phyloP scores from a whole-genome alignment of 2,113 vertebrate genomes.

The Albula goreensis region DNA sequence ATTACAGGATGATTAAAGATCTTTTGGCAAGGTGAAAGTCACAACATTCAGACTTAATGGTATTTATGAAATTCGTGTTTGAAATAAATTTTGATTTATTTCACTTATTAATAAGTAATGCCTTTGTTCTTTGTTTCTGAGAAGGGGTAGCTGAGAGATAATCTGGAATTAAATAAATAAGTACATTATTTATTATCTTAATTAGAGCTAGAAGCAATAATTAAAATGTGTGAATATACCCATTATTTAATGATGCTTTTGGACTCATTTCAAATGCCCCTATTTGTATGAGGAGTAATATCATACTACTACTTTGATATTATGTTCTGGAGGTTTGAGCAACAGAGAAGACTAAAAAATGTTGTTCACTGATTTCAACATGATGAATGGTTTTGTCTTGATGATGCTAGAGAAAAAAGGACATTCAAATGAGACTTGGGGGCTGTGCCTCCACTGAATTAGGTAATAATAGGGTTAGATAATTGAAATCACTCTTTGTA shows the following conservation, averaged over 20 bases:
- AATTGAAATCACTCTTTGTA: background rate
- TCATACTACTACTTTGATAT: background rate
- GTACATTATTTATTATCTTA: conserved; percentile 16
- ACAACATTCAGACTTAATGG: conserved; percentile 57
- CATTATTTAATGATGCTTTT: conserved; percentile 14
- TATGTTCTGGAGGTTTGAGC: background rate
- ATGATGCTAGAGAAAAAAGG: background rate
- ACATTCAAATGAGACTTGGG: background rate
- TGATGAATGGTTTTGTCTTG: background rate
- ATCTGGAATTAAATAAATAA: conserved; percentile 51
- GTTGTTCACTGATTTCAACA: background rate
- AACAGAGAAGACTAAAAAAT: background rate
- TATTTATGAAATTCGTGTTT: conserved; percentile 77
- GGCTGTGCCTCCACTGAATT: background rate
- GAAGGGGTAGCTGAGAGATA: conserved; percentile 58
- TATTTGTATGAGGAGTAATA: background rate
- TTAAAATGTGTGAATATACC: conserved; percentile 29
- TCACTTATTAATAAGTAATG: conserved; percentile 72
- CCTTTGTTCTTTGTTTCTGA: conserved; percentile 71
- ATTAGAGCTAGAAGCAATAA: conserved; percentile 24
- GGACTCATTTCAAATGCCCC: background rate
- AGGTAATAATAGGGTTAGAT: background rate
- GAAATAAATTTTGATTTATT: conserved; percentile 75
- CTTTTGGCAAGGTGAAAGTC: conserved; percentile 68
- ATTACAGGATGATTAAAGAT: conserved; percentile 65